phyloP scores from a whole-genome alignment of 1,140 invertebrate genomes.

The Steinernema khuongi region DNA sequence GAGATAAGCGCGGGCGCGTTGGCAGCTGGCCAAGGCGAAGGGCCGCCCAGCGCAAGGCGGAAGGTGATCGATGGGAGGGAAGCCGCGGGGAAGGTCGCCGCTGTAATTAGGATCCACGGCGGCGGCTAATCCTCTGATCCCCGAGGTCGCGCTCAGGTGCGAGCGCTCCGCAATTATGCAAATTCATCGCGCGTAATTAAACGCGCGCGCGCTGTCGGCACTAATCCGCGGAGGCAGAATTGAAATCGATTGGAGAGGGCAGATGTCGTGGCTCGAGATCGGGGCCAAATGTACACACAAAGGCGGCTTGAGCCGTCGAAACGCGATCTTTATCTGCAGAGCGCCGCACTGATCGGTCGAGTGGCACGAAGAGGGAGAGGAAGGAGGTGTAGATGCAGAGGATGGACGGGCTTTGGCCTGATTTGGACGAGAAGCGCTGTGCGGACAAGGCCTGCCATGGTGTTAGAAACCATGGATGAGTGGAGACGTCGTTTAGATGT shows the following conservation, averaged over 20 bases:
- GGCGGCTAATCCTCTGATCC: constrained; percentile 14
- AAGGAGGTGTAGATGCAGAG: too few relatives aligned
- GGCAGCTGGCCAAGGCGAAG: constrained; percentile 2
- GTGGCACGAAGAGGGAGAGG: not conserved
- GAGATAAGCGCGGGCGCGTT: not conserved
- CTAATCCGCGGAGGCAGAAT: constrained; percentile 14
- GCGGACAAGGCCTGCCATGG: too few relatives aligned
- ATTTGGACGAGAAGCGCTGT: too few relatives aligned
- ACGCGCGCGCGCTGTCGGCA: not conserved
- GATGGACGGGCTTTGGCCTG: too few relatives aligned
- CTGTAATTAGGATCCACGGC: constrained; percentile 8
- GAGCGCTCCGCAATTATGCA: constrained; percentile 13
- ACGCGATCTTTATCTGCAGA: constrained; percentile 1
- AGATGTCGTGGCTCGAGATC: constrained; percentile 6
- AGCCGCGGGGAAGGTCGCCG: not conserved
- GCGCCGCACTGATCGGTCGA: not conserved
- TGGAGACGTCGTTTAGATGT: too few relatives aligned
- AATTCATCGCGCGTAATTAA: constrained; percentile 13
- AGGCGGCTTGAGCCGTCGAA: not conserved
- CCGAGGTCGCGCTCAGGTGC: not conserved
- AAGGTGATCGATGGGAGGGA: constrained; percentile 7
- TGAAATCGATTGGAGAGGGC: not conserved
- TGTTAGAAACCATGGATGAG: too few relatives aligned
- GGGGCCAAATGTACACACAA: constrained; percentile 2
- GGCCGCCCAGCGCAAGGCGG: not conserved